phyloP scores from a whole-genome alignment of 2,113 vertebrate species.

The Chauna torquata region DNA sequence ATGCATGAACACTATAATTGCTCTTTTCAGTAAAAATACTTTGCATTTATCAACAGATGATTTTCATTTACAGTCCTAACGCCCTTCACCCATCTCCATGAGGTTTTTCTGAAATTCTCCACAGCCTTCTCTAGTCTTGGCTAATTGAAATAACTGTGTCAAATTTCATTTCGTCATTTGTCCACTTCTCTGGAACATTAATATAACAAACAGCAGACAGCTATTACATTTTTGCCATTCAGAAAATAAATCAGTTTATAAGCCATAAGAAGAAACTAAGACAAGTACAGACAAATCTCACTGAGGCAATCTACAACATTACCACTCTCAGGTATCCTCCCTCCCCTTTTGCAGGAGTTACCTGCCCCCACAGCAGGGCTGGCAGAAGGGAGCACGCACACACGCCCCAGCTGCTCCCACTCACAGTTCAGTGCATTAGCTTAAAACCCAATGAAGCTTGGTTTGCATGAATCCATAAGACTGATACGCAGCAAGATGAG shows the following conservation, averaged over 20 bases:
- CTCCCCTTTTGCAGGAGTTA: conserved; percentile 10
- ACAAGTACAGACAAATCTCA: conserved; percentile 42
- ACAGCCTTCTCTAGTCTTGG: background rate
- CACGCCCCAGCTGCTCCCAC: background rate
- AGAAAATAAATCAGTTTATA: conserved; percentile 17
- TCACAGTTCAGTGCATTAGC: fast-evolving
- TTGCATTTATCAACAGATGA: background rate
- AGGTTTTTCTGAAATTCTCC: conserved; percentile 10
- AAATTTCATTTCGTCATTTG: conserved; percentile 27
- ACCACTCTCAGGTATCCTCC: background rate
- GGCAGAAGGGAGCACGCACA: background rate
- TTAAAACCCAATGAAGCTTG: background rate
- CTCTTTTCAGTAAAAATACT: background rate
- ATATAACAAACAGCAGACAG: background rate
- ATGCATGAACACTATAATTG: background rate
- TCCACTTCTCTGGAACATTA: background rate
- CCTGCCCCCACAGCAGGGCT: background rate
- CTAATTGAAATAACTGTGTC: conserved; percentile 44
- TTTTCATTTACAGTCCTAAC: background rate
- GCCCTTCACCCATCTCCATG: background rate
- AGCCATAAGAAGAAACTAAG: background rate
- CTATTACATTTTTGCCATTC: background rate
- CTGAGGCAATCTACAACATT: conserved; percentile 3
- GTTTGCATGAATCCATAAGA: background rate
- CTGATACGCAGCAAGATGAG: background rate